Evolutionary conservation across 1,140 invertebrate genomes (phyloP).

Genomic region (Drosophila tropicalis): DNA sequence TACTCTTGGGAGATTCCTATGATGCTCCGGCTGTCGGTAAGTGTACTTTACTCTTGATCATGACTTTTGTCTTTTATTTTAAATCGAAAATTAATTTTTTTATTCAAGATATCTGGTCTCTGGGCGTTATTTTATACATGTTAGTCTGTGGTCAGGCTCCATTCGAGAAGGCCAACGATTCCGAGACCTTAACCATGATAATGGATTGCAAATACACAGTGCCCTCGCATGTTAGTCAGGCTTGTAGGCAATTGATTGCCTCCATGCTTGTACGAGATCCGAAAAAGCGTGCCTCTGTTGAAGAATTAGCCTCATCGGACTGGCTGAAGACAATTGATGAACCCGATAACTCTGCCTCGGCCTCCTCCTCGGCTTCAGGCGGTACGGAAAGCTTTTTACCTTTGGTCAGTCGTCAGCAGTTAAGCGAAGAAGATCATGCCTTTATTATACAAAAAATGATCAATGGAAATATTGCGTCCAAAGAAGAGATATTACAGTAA

Average conservation of each 20-base stretch:
- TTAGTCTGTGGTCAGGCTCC: conserved; percentile 98
- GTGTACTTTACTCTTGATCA: conserved; percentile 43
- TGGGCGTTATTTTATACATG: conserved; percentile 99
- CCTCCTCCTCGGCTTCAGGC: conserved; percentile 44
- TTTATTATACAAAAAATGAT: conserved; percentile 98
- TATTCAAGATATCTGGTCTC: conserved; percentile 95
- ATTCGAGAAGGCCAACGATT: conserved; percentile 99
- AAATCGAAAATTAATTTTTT: conserved; percentile 14
- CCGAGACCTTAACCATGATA: conserved; percentile 99
- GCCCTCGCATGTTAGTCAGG: conserved; percentile 93
- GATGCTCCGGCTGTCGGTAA: conserved; percentile 96
- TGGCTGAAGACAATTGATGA: conserved; percentile 88
- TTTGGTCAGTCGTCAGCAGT: conserved; percentile 91
- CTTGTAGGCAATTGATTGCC: conserved; percentile 93
- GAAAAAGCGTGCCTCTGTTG: conserved; percentile 92
- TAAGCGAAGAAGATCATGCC: conserved; percentile 96
- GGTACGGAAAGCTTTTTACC: conserved; percentile 87
- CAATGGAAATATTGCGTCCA: conserved; percentile 95
- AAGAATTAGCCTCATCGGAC: conserved; percentile 94
- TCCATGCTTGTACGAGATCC: conserved; percentile 97
- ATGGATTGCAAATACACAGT: conserved; percentile 99
- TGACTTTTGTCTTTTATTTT: conserved; percentile 5
- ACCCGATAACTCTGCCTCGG: conserved; percentile 59
- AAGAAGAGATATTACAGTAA: conserved; percentile 96
- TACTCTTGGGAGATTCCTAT: conserved; percentile 97